Conservation (phyloP, 2,888 invertebrate species). For the Apodemia duryi region DNA sequence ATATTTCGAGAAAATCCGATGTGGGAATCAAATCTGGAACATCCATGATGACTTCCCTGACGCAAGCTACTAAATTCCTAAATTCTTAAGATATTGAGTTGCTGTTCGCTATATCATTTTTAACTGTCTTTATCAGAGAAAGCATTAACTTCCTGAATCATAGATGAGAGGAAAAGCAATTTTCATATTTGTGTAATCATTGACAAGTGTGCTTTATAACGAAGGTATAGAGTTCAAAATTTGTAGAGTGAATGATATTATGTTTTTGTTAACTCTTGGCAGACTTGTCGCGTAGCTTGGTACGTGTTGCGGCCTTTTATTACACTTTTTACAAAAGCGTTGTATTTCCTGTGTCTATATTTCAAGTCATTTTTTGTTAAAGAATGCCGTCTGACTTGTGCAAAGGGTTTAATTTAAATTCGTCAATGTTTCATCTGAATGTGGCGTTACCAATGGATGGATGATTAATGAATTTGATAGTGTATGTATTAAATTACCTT, state of each 20-base stretch:
- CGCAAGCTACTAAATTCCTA: no score
- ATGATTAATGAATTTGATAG: neutral
- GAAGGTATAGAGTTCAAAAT: conserved; percentile 19
- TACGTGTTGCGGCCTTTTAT: conserved; percentile 13
- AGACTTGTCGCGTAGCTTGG: conserved; percentile 33
- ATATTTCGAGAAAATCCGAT: no score
- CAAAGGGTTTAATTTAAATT: neutral
- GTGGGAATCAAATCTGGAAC: no score
- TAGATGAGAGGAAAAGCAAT: conserved; percentile 26
- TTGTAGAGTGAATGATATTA: conserved; percentile 1
- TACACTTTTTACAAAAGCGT: conserved; percentile 9
- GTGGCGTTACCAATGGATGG: neutral
- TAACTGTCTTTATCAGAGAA: conserved; percentile 27
- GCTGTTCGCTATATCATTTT: conserved; percentile 18
- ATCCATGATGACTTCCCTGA: no score
- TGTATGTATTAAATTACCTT: no score
- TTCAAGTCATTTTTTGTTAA: conserved; percentile 6
- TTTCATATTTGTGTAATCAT: conserved; percentile 6
- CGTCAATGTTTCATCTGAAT: neutral
- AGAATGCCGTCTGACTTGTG: neutral
- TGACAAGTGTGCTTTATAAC: neutral
- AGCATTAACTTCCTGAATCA: conserved; percentile 36
- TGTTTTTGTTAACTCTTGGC: conserved; percentile 29
- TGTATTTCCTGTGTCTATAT: conserved; percentile 17
- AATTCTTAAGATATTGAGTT: neutral